These are phyloP conservation scores for Sphaeramia orbicularis DNA, from an alignment of 2,797 vertebrate species.

Conservation along the genomic window DNA sequence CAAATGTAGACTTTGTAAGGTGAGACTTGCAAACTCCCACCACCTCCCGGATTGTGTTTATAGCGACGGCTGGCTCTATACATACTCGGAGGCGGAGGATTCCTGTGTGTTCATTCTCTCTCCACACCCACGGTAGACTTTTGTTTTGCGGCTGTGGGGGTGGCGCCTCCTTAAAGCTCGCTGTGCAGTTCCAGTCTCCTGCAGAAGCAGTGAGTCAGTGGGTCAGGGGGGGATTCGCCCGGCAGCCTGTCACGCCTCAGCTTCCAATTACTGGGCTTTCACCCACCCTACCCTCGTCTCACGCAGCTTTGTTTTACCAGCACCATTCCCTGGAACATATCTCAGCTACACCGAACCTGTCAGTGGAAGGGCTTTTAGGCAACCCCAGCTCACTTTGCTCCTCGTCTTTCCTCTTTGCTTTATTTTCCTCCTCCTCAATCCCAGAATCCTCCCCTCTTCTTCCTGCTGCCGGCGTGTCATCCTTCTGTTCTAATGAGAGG, in stretches of 20 bases:
- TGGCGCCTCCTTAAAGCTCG: constrained; percentile 33
- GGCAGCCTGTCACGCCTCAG: constrained; percentile 64
- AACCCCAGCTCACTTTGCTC: constrained; percentile 53
- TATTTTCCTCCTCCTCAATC: constrained; percentile 47
- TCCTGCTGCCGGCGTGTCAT: constrained; percentile 68
- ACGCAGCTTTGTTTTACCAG: constrained; percentile 68
- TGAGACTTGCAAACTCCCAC: constrained; percentile 52
- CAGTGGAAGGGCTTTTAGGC: constrained; percentile 61
- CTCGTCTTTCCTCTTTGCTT: constrained; percentile 57
- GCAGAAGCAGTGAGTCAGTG: constrained; percentile 51
- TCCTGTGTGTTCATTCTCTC: constrained; percentile 28
- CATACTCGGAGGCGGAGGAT: constrained; percentile 36
- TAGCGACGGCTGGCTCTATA: constrained; percentile 17
- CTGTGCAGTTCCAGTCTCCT: constrained; percentile 47
- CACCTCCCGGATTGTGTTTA: constrained; percentile 3
- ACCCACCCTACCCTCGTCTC: constrained; percentile 40
- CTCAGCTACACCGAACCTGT: constrained; percentile 65
- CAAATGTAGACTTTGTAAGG: constrained; percentile 48
- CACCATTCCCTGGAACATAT: constrained; percentile 59
- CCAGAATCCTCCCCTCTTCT: constrained; percentile 57
- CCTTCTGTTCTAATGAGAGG: constrained; percentile 83
- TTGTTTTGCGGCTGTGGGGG: constrained; percentile 43
- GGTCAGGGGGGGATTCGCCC: constrained; percentile 61
- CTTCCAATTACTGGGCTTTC: constrained; percentile 63
- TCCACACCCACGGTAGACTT: constrained; percentile 37